Base-by-base conservation (phyloP, 2,113 vertebrate genomes). In the Neoarius graeffei region DNA sequence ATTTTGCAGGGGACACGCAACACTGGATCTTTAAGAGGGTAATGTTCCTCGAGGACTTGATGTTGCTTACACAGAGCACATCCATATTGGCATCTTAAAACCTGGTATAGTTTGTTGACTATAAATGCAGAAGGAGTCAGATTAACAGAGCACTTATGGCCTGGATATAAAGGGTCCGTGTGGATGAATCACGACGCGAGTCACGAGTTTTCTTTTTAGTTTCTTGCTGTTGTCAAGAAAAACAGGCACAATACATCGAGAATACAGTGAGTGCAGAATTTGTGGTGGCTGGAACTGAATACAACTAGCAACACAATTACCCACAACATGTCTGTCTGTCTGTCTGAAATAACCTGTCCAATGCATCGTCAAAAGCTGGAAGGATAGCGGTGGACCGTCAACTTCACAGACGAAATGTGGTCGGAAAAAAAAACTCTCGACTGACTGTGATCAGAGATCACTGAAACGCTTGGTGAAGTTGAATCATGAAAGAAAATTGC, bases 91-190 rank as follows among this genome's bases (percentile, higher is more conserved):
- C 86, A 76, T 79, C 56, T 84, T 74, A 64, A 25, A 81, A 81
- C 57, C 76, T 76, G 89, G 35, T n/a, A 52, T 85, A 79, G 83
- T 73, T 64, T 67, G 77, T 84, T 20, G 81, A 76, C 77, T 76
- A 50, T 83, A 86, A 82, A 86, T 85, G 81, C 52, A n/a, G 76
- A 27, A 81, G 66, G 81, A 86, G 79, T 69, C 73, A 76, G 76
- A 69, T 86, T 85, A 81, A 79, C 83, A 42, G 80, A 81, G 84
- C 88, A 88, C 81, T 91, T 89, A 84, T 54, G 66, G 88, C 66
- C 80, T 73, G 74, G 42, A 59, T 84, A 85, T 77, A 84, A 88
- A 88, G 85, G 59, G 69, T 64, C 85, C 66, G 35, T 27, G 15
- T 54, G 79, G 71, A 83, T 90, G 83, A 90, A 83, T 83, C 89